Base-by-base conservation (phyloP, 37 sponge, comb jelly and placozoan species). In the Aplysina aerophoba region DNA sequence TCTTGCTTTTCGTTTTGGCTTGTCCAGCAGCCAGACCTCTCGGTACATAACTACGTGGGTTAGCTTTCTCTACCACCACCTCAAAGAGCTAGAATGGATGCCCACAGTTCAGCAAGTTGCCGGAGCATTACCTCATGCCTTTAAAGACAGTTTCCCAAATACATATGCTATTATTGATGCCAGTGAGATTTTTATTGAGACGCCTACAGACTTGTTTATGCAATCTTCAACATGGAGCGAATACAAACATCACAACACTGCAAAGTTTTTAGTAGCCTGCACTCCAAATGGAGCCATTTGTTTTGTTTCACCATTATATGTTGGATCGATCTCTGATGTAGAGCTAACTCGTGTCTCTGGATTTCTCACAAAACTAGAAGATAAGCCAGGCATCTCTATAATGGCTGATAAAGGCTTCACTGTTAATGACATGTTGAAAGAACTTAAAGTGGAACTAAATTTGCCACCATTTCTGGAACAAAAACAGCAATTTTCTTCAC, bases 141-240 rank as follows among this genome's bases (percentile, higher is more conserved):
- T 81, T 35, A 31, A 37, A 15, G 75, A 82, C 5, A 16, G n/a
- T 12, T 87, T 65, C 28, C 81, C 87, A 0, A 68, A 33, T 16
- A 87, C 87, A 27, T 87, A 55, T 81, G 61, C 39, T 0, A 87
- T 87, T 1, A 78, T 87, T 30, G 88, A 87, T 87, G 82, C 62
- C 13, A 82, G 61, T 44, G 83, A 87, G 31, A 19, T 87, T 8
- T 82, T 69, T 38, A 73, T 81, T 1, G 44, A 87, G 27, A 81
- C 83, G 1, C 88, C 88, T 6, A 41, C 60, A 57, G 82, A 81
- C 55, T 34, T 87, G 11, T 54, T 38, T 33, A 35, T 82, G 50
- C 71, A 85, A 37, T 85, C 75, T 24, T 55, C 58, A 21, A 73
- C 75, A 3, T 85, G 78, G 75, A 56, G 59, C 22, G 38, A 50